These are phyloP conservation scores for Petrosia ficiformis DNA, from an alignment of 37 sponge, comb jelly and placozoan species.

Conservation along the genomic window DNA sequence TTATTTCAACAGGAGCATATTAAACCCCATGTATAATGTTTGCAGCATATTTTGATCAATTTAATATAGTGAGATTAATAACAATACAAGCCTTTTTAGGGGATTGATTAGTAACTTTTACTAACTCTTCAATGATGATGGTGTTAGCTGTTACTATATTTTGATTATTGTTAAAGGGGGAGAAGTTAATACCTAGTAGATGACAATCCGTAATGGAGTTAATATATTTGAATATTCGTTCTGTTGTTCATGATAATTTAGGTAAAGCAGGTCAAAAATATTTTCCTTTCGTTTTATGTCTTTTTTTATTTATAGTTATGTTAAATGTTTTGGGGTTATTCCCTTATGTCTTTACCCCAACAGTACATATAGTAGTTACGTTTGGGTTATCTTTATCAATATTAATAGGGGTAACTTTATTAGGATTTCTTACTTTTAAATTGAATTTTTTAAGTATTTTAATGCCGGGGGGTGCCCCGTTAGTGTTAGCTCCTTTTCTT, in stretches of 20 bases:
- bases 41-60: slow-evolving; percentile 85
- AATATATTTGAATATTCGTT: slow-evolving; percentile 52
- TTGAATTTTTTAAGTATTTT: slow-evolving; percentile 67
- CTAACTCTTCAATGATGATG: slow-evolving; percentile 74
- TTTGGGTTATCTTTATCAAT: slow-evolving; percentile 76
- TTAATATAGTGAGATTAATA: slow-evolving; percentile 67
- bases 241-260: slow-evolving; percentile 66
- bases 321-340: slow-evolving; percentile 75
- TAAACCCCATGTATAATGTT: slow-evolving; percentile 30
- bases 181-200: slow-evolving; percentile 44
- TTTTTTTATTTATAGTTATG: slow-evolving; percentile 64
- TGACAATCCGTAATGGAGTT: slow-evolving; percentile 62
- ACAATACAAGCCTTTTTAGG: slow-evolving; percentile 44
- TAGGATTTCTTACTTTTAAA: slow-evolving; percentile 46
- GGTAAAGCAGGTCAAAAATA: slow-evolving; percentile 49
- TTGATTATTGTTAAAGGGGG: slow-evolving; percentile 48
- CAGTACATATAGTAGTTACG: slow-evolving; percentile 68
- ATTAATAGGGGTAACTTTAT: slow-evolving; percentile 59
- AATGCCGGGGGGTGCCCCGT: slow-evolving; percentile 69
- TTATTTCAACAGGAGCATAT: no score
- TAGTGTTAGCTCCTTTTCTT: slow-evolving; percentile 55
- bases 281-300: slow-evolving; percentile 65
- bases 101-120: no score
- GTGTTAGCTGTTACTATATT: slow-evolving; percentile 38
- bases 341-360: slow-evolving; percentile 77